Conservation (phyloP, 2,113 vertebrate species). For the Vicugna pacos region DNA sequence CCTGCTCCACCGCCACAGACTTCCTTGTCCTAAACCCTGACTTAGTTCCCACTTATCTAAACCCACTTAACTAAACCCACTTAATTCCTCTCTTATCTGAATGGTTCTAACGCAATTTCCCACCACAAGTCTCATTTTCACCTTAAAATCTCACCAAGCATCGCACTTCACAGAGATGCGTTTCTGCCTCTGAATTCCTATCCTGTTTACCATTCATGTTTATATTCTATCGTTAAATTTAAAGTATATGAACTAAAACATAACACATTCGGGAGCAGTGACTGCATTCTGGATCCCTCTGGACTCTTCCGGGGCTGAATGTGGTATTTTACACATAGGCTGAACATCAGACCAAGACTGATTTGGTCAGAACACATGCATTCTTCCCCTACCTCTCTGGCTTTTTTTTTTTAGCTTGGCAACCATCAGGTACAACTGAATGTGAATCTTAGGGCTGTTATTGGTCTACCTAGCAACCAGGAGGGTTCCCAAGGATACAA, state of each 20-base stretch:
- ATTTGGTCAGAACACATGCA: neutral
- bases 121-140: neutral
- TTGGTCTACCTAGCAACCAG: conserved; percentile 54
- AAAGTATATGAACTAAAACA: neutral
- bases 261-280: neutral
- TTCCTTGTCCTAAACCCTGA: neutral
- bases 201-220: neutral
- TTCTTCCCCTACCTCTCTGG: neutral
- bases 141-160: neutral
- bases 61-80: no score
- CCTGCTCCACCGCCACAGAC: neutral
- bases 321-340: neutral
- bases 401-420: conserved; percentile 50
- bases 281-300: neutral
- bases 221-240: neutral
- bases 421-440: conserved; percentile 51
- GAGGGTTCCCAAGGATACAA: conserved; percentile 48
- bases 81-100: neutral
- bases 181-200: conserved; percentile 5
- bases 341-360: neutral
- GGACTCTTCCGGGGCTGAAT: neutral
- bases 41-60: neutral
- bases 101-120: neutral
- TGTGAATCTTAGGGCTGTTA: conserved; percentile 27
- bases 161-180: neutral